Evolutionary conservation across 2,888 invertebrate species (phyloP), one percentile per base, ranked within the genome.

Genomic region (Lydus trimaculatus): DNA sequence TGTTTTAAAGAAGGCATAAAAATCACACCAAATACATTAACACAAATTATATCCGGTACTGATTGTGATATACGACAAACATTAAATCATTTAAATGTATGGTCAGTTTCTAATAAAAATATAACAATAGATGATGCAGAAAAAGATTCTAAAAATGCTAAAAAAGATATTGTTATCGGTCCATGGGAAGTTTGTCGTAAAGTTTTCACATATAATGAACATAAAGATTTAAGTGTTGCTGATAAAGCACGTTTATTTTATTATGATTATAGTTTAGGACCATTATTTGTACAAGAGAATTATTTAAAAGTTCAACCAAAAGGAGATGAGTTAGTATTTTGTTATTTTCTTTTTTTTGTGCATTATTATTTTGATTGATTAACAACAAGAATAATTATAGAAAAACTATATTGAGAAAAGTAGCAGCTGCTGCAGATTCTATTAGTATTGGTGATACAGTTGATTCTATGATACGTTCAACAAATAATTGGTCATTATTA

Each of bases 261-360:
- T 86, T 92, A 95, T 80, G 99, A 99, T 87, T 99, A 99, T 86
- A 96, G 92, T 79, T 89, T 99, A 73, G 92, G 93, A n/a, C 96
- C 98, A 1, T 87, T 99, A 15, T 99, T 99, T 86, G 97, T 99
- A 0, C 98, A 99, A 80, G 99, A 99, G 84, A 99, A 99, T 86
- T 99, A 99, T 85, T 86, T 95, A 20, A 89, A 89, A 73, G 95
- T 95, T 0, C 84, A 87, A n/a, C 96, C 97, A 0, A 89, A 90
- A 69, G 91, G 90, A 68, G 90, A 92, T 31, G 91, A 89, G 92
- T 93, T 86, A 84, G 85, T 84, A 13, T 65, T 9, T 20, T 8
- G n/a, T n/a, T n/a, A n/a, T n/a, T n/a, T n/a, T n/a, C n/a, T n/a
- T n/a, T n/a, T n/a, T n/a, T n/a, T n/a, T n/a, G n/a, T n/a, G n/a